These are phyloP conservation scores for Mustelus asterias DNA, from an alignment of 2,113 vertebrate species.

Conservation along the genomic window DNA sequence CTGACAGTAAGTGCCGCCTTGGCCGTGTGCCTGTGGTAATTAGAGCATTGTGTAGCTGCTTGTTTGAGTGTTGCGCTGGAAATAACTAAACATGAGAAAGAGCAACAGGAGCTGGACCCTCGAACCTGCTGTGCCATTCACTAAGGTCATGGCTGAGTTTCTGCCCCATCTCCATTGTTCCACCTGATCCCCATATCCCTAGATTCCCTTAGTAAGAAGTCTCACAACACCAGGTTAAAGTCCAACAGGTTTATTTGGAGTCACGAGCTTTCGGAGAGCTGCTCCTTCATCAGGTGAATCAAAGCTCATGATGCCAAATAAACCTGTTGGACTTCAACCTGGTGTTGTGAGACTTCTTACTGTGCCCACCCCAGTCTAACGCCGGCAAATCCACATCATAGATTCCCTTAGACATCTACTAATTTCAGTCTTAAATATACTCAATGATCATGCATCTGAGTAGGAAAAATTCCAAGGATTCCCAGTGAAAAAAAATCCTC, in stretches of 20 bases:
- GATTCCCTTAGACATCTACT: too few relatives aligned
- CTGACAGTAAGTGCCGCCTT: slow-evolving; percentile 17
- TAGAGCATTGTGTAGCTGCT: background rate
- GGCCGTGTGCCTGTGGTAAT: background rate
- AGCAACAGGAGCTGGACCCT: background rate
- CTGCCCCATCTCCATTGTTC: background rate
- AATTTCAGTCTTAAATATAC: background rate
- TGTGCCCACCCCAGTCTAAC: too few relatives aligned
- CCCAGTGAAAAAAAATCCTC: background rate
- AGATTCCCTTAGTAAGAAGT: background rate
- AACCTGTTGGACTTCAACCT: too few relatives aligned
- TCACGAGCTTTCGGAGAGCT: too few relatives aligned
- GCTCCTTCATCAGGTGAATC: too few relatives aligned
- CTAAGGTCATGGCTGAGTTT: background rate
- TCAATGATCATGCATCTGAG: background rate
- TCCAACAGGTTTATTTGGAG: too few relatives aligned
- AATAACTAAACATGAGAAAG: background rate
- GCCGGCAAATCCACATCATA: too few relatives aligned
- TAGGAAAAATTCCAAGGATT: background rate
- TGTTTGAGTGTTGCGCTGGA: background rate
- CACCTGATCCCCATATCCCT: background rate
- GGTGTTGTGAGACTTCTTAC: too few relatives aligned
- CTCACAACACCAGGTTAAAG: too few relatives aligned
- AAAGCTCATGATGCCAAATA: too few relatives aligned
- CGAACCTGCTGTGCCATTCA: background rate